Evolutionary conservation across 1,140 invertebrate species (phyloP), one percentile per base, ranked within the genome.

Genomic region (Eueides isabella): DNA sequence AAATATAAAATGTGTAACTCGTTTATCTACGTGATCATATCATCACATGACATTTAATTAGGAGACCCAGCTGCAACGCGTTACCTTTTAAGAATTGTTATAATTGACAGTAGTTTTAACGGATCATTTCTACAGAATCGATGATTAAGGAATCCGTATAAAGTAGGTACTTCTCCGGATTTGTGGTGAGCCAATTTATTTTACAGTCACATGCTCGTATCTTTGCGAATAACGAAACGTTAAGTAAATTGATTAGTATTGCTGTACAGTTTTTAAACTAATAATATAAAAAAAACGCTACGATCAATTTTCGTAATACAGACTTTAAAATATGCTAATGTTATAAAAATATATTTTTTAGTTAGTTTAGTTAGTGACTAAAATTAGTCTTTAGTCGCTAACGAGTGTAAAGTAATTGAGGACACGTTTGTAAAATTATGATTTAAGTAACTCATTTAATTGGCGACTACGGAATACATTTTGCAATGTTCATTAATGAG

Each of bases 41-140:
- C 41, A 48, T n/a, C 62, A 71, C 41, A 63, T 71, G 68, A 75
- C 67, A 75, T 75, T 75, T 75, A 71, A 71, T 75, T 71, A 75
- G 35, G 30, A 23, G 67, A 38, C 26, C 48, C 48, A 75, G 67
- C 67, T 61, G 41, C 63, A 85, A 83, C 77, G 78, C 72, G 73
- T 79, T 82, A 72, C 80, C 84, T 81, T 88, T 86, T 88, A 84
- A 84, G 86, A 83, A 85, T 84, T 82, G 83, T 85, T 84, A 81
- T 88, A 89, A 90, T 89, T 90, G 84, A 88, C 85, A 83, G 84
- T 74, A 78, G 80, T 85, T 89, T 85, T 88, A 90, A 86, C 87
- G 83, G 85, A 78, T 84, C 82, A 78, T 86, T 85, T 86, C 86
- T 87, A 87, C 48, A 48, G 74, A 67, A 76, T 79, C 74, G 78